Percentiles rank a stretch among this genome's conserved stretches.
Evolutionary conservation across 1,140 invertebrate species (phyloP).

Genomic region (Scaptomyza montana): DNA sequence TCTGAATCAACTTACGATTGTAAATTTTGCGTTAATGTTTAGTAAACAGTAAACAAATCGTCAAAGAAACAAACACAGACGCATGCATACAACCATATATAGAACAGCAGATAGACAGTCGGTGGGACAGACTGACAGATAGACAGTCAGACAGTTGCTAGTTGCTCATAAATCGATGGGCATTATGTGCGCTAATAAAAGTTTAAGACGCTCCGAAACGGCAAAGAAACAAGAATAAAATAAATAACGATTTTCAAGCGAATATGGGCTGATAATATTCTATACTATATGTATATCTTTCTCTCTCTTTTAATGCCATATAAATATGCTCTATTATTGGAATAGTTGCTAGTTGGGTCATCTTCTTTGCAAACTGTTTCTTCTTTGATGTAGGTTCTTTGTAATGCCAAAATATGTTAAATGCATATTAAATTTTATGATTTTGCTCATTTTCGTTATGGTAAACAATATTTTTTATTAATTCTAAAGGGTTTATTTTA

Average conservation of each 20-base stretch:
- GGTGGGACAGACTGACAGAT: background rate
- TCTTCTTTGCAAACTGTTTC: slow-evolving; percentile 9
- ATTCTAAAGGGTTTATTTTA: no score
- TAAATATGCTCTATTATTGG: slow-evolving; percentile 29
- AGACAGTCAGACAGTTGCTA: slow-evolving; percentile 42
- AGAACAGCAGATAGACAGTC: background rate
- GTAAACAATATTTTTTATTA: no score
- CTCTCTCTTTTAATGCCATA: background rate
- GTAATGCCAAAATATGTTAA: no score
- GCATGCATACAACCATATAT: slow-evolving; percentile 6
- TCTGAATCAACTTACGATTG: slow-evolving; percentile 68
- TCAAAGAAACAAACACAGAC: slow-evolving; percentile 33
- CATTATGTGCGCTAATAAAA: slow-evolving; percentile 77
- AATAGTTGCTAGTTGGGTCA: slow-evolving; percentile 12
- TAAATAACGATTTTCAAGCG: slow-evolving; percentile 7
- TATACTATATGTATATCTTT: background rate
- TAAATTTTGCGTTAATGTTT: slow-evolving; percentile 64
- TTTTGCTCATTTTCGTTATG: no score
- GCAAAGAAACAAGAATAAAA: slow-evolving; percentile 28
- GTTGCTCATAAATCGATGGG: slow-evolving; percentile 72
- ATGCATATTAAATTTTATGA: no score
- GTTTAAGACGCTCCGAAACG: slow-evolving; percentile 55
- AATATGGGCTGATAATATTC: slow-evolving; percentile 24
- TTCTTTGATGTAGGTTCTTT: background rate
- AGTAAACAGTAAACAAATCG: slow-evolving; percentile 74